Evolutionary conservation across 2,113 vertebrate species (phyloP), one percentile per base, ranked within the genome.

Genomic region (Vulpes ferrilata): DNA sequence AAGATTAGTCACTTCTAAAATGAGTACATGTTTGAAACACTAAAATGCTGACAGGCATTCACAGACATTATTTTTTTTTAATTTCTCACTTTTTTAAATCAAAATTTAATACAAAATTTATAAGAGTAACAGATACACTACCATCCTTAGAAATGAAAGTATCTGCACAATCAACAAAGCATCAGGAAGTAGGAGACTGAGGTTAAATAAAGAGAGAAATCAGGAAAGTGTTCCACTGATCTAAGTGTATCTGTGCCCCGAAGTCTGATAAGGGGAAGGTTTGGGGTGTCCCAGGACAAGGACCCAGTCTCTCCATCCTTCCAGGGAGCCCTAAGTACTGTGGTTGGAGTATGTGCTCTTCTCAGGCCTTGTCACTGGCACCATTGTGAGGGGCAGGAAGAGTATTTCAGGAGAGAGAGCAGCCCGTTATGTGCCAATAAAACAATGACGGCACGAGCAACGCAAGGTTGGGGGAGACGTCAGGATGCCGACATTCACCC

Each of bases 371-470:
- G 38, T 23, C 16, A 2, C 8, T 30, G 16, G 30, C 67, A 78
- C 55, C n/a, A 16, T 3, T 17, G 17, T 55, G 60, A 85, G 22
- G n/a, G 43, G 43, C 43, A 43, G 30, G 7, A 65, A 38, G 60
- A 79, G 32, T 30, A 0, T 43, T 83, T 69, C 60, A 32, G 92
- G 60, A 73, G 32, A 57, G 57, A 30, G 55, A 74, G 38, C 51
- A 60, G 51, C n/a, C 51, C 57, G 22, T 35, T 32, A 22, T 19
- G 23, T 12, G 17, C 27, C 8, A 19, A 3, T 2, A 30, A 88
- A 69, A 27, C 20, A 17, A 19, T 2, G 5, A 19, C 3, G 4
- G 53, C 20, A 16, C 32, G 3, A 4, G 35, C 0, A 0, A 3
- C 30, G 20, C 16, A 12, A 83, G 51, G 48, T 11, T 13, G 35